A percentile compares a stretch with the other conserved stretches of the same genome.
phyloP scores from a whole-genome alignment of 2,113 vertebrate genomes.

The Myrmecophaga tridactyla region DNA sequence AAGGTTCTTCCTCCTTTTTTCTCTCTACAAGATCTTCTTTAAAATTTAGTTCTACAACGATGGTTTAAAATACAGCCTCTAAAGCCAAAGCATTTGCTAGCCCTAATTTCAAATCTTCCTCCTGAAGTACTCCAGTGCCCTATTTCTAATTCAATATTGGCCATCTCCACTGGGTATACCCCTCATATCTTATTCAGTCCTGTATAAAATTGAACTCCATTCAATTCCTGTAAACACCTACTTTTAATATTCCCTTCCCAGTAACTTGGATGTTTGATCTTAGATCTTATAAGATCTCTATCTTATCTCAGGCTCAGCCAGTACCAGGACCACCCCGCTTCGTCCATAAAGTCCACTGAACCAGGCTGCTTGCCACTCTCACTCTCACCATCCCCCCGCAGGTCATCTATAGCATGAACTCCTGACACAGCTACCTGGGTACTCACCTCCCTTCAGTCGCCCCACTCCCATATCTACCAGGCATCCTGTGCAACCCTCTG shows the following conservation, averaged over 20 bases:
- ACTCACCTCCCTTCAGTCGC: neutral
- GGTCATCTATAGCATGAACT: neutral
- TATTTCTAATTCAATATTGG: neutral
- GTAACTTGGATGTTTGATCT: neutral
- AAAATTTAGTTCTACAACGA: constrained; percentile 22
- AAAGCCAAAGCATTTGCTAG: neutral
- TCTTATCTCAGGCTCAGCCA: neutral
- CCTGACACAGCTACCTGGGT: neutral
- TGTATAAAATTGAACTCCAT: neutral
- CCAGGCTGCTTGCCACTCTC: neutral
- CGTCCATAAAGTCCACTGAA: neutral
- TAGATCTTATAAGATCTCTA: neutral
- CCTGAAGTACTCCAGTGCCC: neutral
- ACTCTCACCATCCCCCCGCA: neutral
- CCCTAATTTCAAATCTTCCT: constrained; percentile 21
- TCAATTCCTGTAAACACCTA: neutral
- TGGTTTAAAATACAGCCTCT: neutral
- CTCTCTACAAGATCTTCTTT: constrained; percentile 14
- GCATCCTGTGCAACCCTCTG: neutral
- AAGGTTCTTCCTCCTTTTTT: constrained; percentile 26
- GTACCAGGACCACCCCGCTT: neutral
- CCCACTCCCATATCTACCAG: neutral
- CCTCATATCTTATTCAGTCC: neutral
- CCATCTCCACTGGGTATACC: neutral
- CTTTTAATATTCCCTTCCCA: neutral